Conservation (phyloP, 2,113 vertebrate genomes). For the Alouatta palliata region DNA sequence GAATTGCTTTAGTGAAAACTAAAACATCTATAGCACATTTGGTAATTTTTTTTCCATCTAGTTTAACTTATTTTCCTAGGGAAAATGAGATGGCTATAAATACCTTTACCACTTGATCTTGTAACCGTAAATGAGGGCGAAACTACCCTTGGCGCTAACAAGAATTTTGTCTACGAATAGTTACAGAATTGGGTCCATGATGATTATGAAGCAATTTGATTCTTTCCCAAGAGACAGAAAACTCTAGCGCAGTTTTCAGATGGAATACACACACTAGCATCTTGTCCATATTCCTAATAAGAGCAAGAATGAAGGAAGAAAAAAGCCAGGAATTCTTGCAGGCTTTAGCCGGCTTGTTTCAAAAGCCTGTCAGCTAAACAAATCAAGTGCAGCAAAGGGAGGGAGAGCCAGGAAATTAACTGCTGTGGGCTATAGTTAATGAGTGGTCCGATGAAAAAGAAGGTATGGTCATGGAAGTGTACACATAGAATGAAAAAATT, state of each 20-base stretch:
- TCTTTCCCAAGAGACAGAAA: conserved; percentile 63
- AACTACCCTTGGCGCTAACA: conserved; percentile 74
- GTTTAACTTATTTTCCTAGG: conserved; percentile 62
- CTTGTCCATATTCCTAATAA: conserved; percentile 63
- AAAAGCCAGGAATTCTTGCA: conserved; percentile 58
- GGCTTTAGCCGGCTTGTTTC: conserved; percentile 53
- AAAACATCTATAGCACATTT: neutral
- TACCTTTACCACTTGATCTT: conserved; percentile 75
- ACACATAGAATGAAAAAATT: conserved; percentile 62
- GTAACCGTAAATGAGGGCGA: conserved; percentile 71
- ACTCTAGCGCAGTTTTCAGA: conserved; percentile 41
- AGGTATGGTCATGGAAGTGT: conserved; percentile 43
- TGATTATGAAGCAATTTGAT: conserved; percentile 67
- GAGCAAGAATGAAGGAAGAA: conserved; percentile 43
- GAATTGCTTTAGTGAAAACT: conserved; percentile 18
- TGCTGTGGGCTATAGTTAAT: conserved; percentile 72
- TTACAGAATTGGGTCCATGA: conserved; percentile 71
- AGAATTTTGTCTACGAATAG: conserved; percentile 75
- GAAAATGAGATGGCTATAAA: conserved; percentile 70
- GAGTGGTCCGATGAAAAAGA: conserved; percentile 59
- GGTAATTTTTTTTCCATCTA: conserved; percentile 27
- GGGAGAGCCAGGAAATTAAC: conserved; percentile 71
- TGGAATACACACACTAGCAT: conserved; percentile 35
- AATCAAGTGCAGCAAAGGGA: conserved; percentile 64
- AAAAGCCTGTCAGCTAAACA: conserved; percentile 78